Evolutionary conservation across 2,797 vertebrate species (phyloP), one percentile per base, ranked within the genome.

Genomic region (Chiloscyllium punctatum): DNA sequence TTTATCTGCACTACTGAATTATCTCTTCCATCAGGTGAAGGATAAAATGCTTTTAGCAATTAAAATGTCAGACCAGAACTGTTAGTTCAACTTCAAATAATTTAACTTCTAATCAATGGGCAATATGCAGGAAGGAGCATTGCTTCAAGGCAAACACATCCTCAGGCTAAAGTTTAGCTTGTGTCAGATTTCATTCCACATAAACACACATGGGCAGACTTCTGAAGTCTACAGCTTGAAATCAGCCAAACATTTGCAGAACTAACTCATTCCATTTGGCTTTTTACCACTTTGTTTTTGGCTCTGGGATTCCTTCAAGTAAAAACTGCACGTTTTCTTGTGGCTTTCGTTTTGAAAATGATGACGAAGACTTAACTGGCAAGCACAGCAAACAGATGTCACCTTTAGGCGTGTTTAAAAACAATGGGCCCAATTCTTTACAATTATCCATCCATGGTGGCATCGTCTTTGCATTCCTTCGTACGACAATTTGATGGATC

Each of bases 231-330:
- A 48, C 8, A 3, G 69, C 51, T 53, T 1, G 23, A 94, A 48
- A 74, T 53, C 94, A 94, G 91, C 66, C 68, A 74, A 72, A 74
- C 94, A 51, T 72, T 74, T 33, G 94, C 27, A 5, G 37, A 72
- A 71, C 30, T 66, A 91, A 91, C 88, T 91, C 88, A 68, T 37
- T 92, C 30, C 33, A 68, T 92, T 68, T 37, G 90, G n/a, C 62
- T 92, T 42, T 21, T 68, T 62, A 37, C 90, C 57, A 92, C 68
- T 92, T 68, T 92, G 57, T 25, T 62, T 66, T 37, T 23, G 9
- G 90, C 57, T 92, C 18, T 92, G 18, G 1, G 90, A 92, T 42
- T 3, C 90, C 33, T 23, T 18, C 90, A 68, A 68, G 18, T 68
- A 68, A 92, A n/a, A 4, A 37, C 51, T 48, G 4, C 15, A 91